Evolutionary conservation across 2,797 vertebrate species (phyloP).

Genomic region (Decapterus maruadsi): DNA sequence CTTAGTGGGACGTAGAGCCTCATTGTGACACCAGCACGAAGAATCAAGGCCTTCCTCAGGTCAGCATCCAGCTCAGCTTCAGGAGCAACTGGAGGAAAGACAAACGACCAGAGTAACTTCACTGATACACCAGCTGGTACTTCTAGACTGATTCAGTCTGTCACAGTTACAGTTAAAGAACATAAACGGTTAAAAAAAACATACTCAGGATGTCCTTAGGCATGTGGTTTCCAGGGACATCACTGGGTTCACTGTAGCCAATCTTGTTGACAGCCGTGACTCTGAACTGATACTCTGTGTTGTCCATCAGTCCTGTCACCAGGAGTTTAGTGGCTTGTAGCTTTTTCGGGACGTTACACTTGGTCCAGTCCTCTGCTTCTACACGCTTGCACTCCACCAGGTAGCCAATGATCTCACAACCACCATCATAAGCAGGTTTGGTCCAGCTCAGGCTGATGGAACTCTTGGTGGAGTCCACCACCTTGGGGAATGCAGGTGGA

Average conservation of each 20-base stretch:
- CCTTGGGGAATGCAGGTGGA: constrained; percentile 97
- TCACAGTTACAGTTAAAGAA: too few relatives aligned
- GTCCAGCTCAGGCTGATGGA: constrained; percentile 96
- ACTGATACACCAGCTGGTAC: neutral
- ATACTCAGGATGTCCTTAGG: constrained; percentile 97
- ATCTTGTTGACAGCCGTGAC: constrained; percentile 96
- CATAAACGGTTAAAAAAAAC: constrained; percentile 53
- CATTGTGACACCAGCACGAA: constrained; percentile 97
- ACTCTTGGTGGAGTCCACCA: constrained; percentile 93
- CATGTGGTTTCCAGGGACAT: constrained; percentile 94
- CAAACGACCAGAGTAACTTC: neutral
- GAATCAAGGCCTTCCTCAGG: constrained; percentile 93
- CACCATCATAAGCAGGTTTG: constrained; percentile 97
- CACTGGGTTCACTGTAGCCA: constrained; percentile 96
- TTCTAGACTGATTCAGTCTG: neutral
- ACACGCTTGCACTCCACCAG: constrained; percentile 94
- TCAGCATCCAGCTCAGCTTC: constrained; percentile 98
- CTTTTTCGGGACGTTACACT: constrained; percentile 96
- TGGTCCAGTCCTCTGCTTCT: constrained; percentile 92
- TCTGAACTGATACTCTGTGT: constrained; percentile 95
- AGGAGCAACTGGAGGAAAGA: constrained; percentile 88
- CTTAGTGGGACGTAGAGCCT: constrained; percentile 96
- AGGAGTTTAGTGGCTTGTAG: constrained; percentile 92
- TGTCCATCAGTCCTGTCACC: constrained; percentile 91
- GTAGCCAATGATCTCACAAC: constrained; percentile 97